phyloP scores from a whole-genome alignment of 1,140 invertebrate species.

The Penaeus chinensis region DNA sequence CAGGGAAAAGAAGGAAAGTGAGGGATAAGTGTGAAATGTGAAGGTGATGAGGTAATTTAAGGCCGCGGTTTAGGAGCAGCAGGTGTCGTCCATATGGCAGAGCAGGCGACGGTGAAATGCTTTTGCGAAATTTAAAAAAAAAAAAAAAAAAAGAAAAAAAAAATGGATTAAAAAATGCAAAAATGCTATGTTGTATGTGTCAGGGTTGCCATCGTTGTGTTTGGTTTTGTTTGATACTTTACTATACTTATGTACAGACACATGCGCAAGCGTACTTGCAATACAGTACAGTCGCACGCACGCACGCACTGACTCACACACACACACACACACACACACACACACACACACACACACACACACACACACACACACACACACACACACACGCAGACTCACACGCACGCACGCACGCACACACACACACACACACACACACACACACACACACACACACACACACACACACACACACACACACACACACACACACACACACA shows the following conservation, averaged over 20 bases:
- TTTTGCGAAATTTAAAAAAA: too few species aligned
- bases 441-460: not conserved
- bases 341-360: not conserved
- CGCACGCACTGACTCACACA: not conserved
- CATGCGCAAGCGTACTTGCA: not conserved
- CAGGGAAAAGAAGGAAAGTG: too few species aligned
- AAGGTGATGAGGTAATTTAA: too few species aligned
- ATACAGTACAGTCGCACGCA: not conserved
- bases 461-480: not conserved
- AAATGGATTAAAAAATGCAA: too few species aligned
- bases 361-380: not conserved
- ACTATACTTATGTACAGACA: not conserved
- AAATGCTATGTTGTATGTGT: too few species aligned
- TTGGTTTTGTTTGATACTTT: too few species aligned
- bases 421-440: not conserved
- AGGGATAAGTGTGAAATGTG: too few species aligned
- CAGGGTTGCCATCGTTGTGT: too few species aligned
- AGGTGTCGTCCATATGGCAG: too few species aligned
- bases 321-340: not conserved
- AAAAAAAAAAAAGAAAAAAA: too few species aligned
- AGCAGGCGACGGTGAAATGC: too few species aligned
- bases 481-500: not conserved
- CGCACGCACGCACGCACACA: not conserved
- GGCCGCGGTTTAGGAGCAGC: too few species aligned
- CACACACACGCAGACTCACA: not conserved